Conservation (phyloP, 2,797 vertebrate species). For the Gorsachius magnificus region DNA sequence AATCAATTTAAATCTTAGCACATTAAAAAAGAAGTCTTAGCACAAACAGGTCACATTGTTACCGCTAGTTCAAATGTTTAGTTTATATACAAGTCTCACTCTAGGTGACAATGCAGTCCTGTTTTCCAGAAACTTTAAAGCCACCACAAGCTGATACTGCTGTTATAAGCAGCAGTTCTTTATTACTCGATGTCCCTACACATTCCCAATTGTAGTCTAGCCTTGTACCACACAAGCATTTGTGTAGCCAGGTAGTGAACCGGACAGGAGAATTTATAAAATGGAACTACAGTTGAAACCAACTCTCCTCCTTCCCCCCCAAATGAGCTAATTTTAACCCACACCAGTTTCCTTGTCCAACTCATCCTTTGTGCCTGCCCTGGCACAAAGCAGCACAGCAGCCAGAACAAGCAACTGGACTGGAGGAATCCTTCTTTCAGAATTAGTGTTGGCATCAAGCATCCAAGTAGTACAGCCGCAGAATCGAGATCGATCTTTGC, state of each 20-base stretch:
- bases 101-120: not conserved
- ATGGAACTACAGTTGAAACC: not conserved
- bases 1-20: not conserved
- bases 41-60: not conserved
- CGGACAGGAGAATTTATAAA: not conserved
- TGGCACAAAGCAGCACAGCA: not conserved
- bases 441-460: not conserved
- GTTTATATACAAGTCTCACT: not conserved
- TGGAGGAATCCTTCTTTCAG: not conserved
- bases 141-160: not conserved
- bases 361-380: not conserved
- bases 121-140: not conserved
- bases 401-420: not conserved
- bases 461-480: not conserved
- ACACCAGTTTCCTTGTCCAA: not conserved
- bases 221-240: not conserved
- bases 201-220: not conserved
- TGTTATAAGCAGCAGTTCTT: not conserved
- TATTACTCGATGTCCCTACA: fast-evolving
- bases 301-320: not conserved
- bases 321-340: not conserved
- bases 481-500: not conserved
- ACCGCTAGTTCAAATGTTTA: not conserved
- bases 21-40: not conserved
- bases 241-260: not conserved